Conservation (phyloP, 2,797 vertebrate genomes). For the Lerista edwardsae region DNA sequence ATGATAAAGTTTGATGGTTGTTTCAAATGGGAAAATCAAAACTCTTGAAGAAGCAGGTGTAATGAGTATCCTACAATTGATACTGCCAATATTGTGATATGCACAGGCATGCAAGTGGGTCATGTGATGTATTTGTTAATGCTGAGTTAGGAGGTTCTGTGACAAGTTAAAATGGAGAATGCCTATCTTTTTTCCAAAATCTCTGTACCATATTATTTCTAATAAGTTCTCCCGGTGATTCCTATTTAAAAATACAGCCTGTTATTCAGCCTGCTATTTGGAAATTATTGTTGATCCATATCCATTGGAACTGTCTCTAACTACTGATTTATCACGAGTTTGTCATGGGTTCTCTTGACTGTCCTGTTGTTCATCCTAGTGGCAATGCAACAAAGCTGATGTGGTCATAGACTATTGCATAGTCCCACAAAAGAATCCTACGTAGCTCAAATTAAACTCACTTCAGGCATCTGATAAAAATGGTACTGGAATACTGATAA, state of each 20-base stretch:
- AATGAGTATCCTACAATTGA: background rate
- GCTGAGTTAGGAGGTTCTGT: background rate
- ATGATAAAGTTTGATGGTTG: background rate
- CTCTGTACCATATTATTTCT: background rate
- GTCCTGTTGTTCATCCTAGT: background rate
- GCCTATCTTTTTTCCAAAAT: background rate
- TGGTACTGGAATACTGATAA: background rate
- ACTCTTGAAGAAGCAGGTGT: background rate
- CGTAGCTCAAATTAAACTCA: constrained; percentile 6
- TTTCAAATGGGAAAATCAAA: background rate
- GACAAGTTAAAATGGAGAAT: background rate
- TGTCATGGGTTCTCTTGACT: background rate
- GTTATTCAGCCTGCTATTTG: background rate
- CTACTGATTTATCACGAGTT: background rate
- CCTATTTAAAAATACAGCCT: background rate
- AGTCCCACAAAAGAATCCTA: background rate
- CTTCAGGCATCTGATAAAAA: background rate
- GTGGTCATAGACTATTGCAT: background rate
- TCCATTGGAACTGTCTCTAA: background rate
- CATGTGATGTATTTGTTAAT: constrained; percentile 1
- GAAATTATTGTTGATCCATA: background rate
- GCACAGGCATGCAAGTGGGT: background rate
- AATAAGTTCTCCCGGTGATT: background rate
- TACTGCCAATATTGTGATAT: background rate
- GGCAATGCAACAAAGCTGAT: background rate